Base-by-base conservation (phyloP, 2,113 vertebrate genomes). In the Ochotona princeps region DNA sequence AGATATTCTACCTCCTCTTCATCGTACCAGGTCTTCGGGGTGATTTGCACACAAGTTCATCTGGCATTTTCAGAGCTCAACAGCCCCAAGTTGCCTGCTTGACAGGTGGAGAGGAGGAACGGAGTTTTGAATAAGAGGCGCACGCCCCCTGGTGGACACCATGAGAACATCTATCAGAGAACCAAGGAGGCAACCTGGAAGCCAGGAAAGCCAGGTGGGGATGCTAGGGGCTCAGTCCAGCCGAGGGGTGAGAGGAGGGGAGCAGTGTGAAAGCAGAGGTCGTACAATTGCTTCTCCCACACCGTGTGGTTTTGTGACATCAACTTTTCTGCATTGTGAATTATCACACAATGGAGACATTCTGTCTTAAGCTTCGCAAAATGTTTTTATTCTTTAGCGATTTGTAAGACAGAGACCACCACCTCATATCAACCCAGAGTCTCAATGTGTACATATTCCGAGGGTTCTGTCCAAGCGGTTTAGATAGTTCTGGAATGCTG, bases 1-100 rank as follows among this genome's bases (percentile, higher is more conserved):
- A 80, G 30, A 70, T n/a, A 66, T 32, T 82, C 81, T 66, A n/a
- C 15, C 5, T 75, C 74, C 10, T 44, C 12, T n/a, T 28, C 14
- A 44, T 35, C 51, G 32, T 20, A 28, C 69, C 87, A 8, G 61
- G 9, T 63, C 69, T 84, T 86, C 89, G 60, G 7, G 32, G 20
- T 25, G 35, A 26, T 35, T 72, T 90, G 85, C 44, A n/a, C 21
- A 15, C 63, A 26, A 65, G 60, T 1, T 1, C 51, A 8, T 70
- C 51, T 51, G 25, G 0, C 32, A 0, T 74, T 70, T 38, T 28
- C 30, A 1, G 7, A 0, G 1, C 3, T 8, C 26, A 14, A 1
- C 1, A 28, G 18, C 14, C 32, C 2, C 26, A 3, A 32, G 10
- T 8, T 47, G 13, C 20, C 44, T 2, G 8, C 30, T 30, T 66